Base-by-base conservation (phyloP, 2,888 invertebrate species). In the Atethmia centrago region DNA sequence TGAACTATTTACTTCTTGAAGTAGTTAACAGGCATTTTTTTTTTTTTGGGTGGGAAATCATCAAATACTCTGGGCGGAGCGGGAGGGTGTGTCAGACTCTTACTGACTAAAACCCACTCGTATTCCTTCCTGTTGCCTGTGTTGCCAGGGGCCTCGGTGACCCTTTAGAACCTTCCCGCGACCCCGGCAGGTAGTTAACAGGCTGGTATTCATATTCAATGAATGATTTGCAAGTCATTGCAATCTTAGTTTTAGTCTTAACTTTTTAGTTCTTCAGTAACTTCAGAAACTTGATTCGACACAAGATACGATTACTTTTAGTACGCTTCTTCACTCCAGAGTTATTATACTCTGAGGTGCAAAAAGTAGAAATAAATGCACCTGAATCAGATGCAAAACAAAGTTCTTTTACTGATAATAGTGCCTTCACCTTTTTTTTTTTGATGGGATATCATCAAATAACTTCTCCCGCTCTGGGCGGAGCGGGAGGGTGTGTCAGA, bases 301-400 rank as follows among this genome's bases (percentile, higher is more conserved):
- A 14, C 16, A 40, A 12, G n/a, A 40, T 47, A 28, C 5, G 2
- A 7, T 40, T 28, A 3, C n/a, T 56, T 73, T 47, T 21, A 19
- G 8, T 28, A 45, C 7, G 28, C 36, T 67, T 58, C 16, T 9
- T 42, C 16, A 40, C 8, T 8, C 14, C 1, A 19, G 3, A 45
- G 36, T 56, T 14, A 36, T n/a, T 19, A n/a, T 28, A 45, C 3
- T n/a, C 14, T 21, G 0, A 28, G 25, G 25, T 28, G 36, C 19
- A 74, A 74, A 74, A 69, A 45, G 25, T 25, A 25, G 19, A 25
- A 12, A 7, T 65, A 67, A 45, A 36, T 47, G 10, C 25, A 21
- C 4, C 21, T 28, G 2, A 49, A 28, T 49, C 42, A 53, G n/a
- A 19, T 61, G 9, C 9, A 25, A 42, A 53, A 53, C 14, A 25